Base-by-base conservation (phyloP, 2,888 invertebrate species). In the Lomographa bimaculata region DNA sequence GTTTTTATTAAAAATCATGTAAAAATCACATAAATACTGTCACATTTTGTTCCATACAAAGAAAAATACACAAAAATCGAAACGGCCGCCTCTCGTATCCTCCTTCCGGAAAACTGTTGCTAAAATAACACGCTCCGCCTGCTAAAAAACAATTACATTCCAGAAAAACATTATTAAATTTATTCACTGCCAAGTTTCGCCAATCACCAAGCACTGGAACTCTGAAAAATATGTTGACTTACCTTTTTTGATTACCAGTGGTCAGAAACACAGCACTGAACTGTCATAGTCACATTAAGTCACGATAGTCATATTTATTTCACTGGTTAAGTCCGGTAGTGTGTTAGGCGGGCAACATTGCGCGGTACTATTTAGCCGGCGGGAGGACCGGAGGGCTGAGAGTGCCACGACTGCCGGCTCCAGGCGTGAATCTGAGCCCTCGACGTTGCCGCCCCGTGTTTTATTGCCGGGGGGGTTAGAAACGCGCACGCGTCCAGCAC, bases 401-500 rank as follows among this genome's bases (percentile, higher is more conserved):
- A 60, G 64, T 55, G 60, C 72, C 67, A 60, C 70, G 66, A 61
- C 64, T 60, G 61, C 58, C 63, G 71, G 70, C 62, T 65, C 56
- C 73, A 63, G 66, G 66, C 76, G 78, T 57, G 64, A 69, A 64
- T 83, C 60, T 86, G 86, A 77, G 71, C 60, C 57, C 67, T 54
- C 50, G 67, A 51, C 65, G 54, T 60, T 59, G 65, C 75, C 62
- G 71, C 69, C 59, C 57, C 62, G 54, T 71, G 60, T 67, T 85
- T 82, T 86, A 85, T 79, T 53, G 61, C 46, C 46, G 32, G 47
- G 28, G 71, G 83, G 83, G 84, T 75, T 72, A 70, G 73, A 59
- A 73, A 67, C 85, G 87, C 87, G 87, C 87, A 87, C 76, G 87
- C 87, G 87, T 86, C 77, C 75, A 72, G 78, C 81, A 87, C 87